Evolutionary conservation across 2,888 invertebrate species (phyloP).

Genomic region (Tuberolachnus salignus): DNA sequence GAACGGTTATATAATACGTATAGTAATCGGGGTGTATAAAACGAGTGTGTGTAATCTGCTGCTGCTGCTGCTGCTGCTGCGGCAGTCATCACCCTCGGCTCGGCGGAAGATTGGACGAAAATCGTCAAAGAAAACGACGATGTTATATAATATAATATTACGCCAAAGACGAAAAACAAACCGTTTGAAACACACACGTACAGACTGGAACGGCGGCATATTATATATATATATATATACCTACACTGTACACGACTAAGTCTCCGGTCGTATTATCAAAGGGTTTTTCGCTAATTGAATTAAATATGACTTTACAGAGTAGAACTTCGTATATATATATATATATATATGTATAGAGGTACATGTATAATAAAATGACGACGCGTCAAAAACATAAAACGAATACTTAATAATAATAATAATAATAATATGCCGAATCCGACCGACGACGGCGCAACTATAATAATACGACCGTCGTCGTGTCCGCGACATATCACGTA

Average conservation of each 20-base stretch:
- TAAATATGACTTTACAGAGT: too few relatives aligned
- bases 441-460: not conserved
- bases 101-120: not conserved
- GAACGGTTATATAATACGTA: too few relatives aligned
- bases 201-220: too few relatives aligned
- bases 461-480: not conserved
- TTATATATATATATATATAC: too few relatives aligned
- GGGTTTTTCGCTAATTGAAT: conserved; percentile 4
- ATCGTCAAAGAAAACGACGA: conserved; percentile 25
- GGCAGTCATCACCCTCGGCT: not conserved
- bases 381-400: too few relatives aligned
- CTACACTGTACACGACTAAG: not conserved
- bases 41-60: not conserved
- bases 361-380: not conserved
- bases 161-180: not conserved
- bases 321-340: too few relatives aligned
- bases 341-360: too few relatives aligned
- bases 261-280: conserved; percentile 11
- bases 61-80: too few relatives aligned
- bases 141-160: too few relatives aligned
- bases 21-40: not conserved
- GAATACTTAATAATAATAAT: too few relatives aligned
- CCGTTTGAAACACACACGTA: not conserved
- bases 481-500: too few relatives aligned
- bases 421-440: too few relatives aligned